Percentiles rank a stretch among this genome's conserved stretches.
Conservation (phyloP, 2,888 invertebrate genomes). For the Beris chalybata region DNA sequence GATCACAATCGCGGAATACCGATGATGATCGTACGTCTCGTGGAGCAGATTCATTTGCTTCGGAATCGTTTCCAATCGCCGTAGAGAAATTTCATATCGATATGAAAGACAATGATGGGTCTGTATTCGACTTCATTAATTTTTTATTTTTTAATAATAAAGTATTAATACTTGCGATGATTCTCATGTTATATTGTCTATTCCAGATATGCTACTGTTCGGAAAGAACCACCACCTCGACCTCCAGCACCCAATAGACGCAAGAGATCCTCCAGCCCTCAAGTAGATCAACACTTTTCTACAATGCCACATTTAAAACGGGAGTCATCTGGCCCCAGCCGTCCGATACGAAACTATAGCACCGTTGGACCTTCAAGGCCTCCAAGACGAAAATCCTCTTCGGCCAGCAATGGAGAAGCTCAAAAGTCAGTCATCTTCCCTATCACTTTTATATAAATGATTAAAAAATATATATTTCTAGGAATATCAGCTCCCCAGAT, state of each 20-base stretch:
- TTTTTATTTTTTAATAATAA: too few relatives aligned
- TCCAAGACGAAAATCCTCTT: conserved; percentile 62
- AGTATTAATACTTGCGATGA: not conserved
- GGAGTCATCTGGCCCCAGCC: conserved; percentile 59
- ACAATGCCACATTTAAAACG: conserved; percentile 63
- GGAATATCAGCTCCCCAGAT: conserved; percentile 40
- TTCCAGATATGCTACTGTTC: conserved; percentile 76
- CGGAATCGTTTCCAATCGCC: conserved; percentile 52
- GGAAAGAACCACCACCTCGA: conserved; percentile 67
- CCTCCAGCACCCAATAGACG: conserved; percentile 65
- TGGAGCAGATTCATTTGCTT: conserved; percentile 67
- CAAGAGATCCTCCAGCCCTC: conserved; percentile 61
- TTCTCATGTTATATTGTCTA: conserved; percentile 45
- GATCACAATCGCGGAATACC: conserved; percentile 59
- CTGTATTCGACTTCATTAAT: not conserved
- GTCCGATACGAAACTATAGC: conserved; percentile 64
- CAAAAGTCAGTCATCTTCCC: conserved; percentile 43
- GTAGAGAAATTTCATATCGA: conserved; percentile 52
- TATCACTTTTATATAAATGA: not conserved
- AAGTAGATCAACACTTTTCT: conserved; percentile 66
- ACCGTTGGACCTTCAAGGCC: conserved; percentile 64
- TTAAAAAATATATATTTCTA: conserved; percentile 3
- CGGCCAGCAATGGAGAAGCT: conserved; percentile 61
- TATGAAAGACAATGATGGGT: conserved; percentile 56
- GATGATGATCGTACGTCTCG: conserved; percentile 74